A percentile compares a stretch with the other conserved stretches of the same genome.
Evolutionary conservation across 2,113 vertebrate species (phyloP).

Genomic region (Apistogramma diplotaenia): DNA sequence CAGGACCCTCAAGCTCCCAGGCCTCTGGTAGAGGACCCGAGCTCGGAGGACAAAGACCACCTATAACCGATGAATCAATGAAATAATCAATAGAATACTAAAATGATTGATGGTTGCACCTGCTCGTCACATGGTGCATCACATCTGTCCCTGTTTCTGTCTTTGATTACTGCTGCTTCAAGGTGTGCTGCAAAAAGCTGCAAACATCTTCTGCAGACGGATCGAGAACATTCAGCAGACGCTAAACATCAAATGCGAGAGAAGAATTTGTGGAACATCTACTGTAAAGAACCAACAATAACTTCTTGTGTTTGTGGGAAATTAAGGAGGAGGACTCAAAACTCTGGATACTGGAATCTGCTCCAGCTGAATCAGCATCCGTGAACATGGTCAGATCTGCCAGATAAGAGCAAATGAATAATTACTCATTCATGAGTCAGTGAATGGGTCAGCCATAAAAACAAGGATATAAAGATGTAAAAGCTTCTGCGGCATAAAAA

Average conservation of each 20-base stretch:
- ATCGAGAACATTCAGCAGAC: background rate
- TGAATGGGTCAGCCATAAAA: background rate
- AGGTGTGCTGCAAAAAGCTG: background rate
- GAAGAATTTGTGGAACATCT: background rate
- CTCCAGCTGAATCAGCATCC: background rate
- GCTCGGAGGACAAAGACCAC: no score
- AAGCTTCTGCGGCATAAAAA: background rate
- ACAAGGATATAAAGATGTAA: background rate
- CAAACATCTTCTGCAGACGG: background rate
- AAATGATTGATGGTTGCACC: no score
- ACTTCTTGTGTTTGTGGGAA: background rate
- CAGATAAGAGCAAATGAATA: background rate
- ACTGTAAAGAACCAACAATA: background rate
- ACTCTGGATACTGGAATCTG: background rate
- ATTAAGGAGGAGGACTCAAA: background rate
- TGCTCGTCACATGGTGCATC: background rate
- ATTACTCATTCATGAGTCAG: background rate
- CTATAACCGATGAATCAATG: no score
- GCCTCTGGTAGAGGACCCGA: no score
- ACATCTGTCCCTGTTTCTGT: accelerated
- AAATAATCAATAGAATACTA: no score
- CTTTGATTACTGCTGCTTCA: background rate
- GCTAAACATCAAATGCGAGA: background rate
- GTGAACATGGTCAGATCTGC: background rate
- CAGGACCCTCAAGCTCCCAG: no score